These are phyloP conservation scores for Equus quagga DNA, from an alignment of 2,113 vertebrate species.

Conservation along the genomic window DNA sequence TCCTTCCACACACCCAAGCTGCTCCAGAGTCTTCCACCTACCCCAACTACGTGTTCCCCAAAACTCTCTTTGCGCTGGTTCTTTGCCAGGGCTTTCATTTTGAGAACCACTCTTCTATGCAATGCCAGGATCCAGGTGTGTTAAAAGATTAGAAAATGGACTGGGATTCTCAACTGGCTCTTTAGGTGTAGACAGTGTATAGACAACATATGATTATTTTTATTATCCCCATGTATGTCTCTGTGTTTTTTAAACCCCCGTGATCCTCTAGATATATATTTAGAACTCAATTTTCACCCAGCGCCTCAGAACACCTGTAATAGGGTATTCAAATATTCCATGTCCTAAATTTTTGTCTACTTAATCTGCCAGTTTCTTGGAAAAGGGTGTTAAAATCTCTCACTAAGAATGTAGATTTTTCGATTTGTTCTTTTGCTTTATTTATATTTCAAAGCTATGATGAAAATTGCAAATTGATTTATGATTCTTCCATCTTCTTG, in stretches of 20 bases:
- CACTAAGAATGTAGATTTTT: constrained; percentile 17
- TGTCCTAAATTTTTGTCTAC: background rate
- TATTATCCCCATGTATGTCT: background rate
- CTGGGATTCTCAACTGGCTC: background rate
- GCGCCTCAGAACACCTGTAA: background rate
- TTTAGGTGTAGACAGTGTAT: background rate
- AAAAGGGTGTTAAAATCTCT: constrained; percentile 34
- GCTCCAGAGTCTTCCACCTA: no score
- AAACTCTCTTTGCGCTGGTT: no score
- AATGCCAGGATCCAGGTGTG: background rate
- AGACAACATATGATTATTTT: background rate
- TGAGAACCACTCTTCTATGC: background rate
- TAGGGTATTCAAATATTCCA: background rate
- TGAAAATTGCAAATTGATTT: constrained; percentile 4
- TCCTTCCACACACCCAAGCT: no score
- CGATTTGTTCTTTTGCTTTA: constrained; percentile 20
- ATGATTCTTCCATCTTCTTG: constrained; percentile 19
- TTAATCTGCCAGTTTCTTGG: constrained; percentile 29
- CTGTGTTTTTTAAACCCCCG: background rate
- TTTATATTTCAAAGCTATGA: constrained; percentile 58
- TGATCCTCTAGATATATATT: background rate
- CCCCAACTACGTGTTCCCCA: no score
- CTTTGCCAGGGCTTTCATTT: background rate
- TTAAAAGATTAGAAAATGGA: background rate
- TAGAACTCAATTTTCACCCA: background rate